A percentile compares a stretch with the other conserved stretches of the same genome.
phyloP scores from a whole-genome alignment of 2,888 invertebrate genomes.

The Drosophila monieri region DNA sequence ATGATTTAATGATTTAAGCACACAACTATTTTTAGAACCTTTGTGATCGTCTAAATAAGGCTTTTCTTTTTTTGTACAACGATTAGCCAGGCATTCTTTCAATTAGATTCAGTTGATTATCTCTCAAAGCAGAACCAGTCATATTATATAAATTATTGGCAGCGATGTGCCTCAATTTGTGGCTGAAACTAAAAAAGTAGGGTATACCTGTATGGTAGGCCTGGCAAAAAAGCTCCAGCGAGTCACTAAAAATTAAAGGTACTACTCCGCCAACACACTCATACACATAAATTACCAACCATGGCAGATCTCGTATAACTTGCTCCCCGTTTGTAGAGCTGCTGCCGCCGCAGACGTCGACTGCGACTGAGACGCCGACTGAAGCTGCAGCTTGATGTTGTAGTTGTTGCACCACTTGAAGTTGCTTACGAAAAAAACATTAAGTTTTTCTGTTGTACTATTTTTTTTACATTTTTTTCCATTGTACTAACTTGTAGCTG shows the following conservation, averaged over 20 bases:
- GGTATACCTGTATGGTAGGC: slow-evolving; percentile 13
- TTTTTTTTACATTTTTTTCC: slow-evolving; percentile 39
- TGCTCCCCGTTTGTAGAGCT: slow-evolving; percentile 57
- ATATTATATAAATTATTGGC: not conserved
- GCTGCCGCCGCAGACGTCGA: slow-evolving; percentile 43
- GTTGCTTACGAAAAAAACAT: slow-evolving; percentile 48
- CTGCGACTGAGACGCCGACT: slow-evolving; percentile 38
- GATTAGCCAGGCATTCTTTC: slow-evolving; percentile 20
- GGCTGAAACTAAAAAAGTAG: slow-evolving; percentile 5
- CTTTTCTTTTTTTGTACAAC: not conserved
- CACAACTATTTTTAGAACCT: slow-evolving; percentile 24
- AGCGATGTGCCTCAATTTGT: slow-evolving; percentile 18
- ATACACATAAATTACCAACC: slow-evolving; percentile 60
- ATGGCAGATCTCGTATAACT: slow-evolving; percentile 70
- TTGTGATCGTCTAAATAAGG: slow-evolving; percentile 9
- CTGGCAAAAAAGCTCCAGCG: slow-evolving; percentile 48
- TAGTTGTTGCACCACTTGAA: slow-evolving; percentile 75
- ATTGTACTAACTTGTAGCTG: slow-evolving; percentile 50
- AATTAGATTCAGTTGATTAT: slow-evolving; percentile 16
- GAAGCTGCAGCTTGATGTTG: slow-evolving; percentile 37
- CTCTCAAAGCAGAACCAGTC: not conserved
- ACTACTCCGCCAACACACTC: slow-evolving; percentile 40
- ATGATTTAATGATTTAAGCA: slow-evolving; percentile 22
- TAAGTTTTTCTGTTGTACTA: slow-evolving; percentile 20
- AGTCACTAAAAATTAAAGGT: slow-evolving; percentile 62